Evolutionary conservation across 2,113 vertebrate genomes (phyloP).

Genomic region (Corythornis madagascariensis): DNA sequence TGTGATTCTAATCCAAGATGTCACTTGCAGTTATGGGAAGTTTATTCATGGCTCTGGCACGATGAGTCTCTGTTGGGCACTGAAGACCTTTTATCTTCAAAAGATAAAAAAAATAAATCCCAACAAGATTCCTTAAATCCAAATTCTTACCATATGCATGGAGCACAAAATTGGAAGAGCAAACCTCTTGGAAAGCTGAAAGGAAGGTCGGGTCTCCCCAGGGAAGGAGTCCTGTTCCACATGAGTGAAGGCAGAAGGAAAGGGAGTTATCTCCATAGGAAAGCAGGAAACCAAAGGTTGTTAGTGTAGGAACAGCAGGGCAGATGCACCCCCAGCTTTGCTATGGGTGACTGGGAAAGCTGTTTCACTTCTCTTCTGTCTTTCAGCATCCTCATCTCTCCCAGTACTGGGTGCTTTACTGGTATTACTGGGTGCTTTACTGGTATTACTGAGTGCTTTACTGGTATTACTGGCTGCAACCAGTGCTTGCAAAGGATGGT

Average conservation of each 20-base stretch:
- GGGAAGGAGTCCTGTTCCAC: neutral
- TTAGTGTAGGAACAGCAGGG: neutral
- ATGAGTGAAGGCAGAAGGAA: neutral
- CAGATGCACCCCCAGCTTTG: neutral
- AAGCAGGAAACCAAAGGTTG: neutral
- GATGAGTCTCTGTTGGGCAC: neutral
- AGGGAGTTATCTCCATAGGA: neutral
- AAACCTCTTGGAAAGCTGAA: constrained; percentile 1
- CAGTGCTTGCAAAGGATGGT: fast-evolving
- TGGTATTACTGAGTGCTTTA: neutral
- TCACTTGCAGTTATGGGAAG: neutral
- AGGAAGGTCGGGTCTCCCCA: neutral
- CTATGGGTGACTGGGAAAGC: neutral
- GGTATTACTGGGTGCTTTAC: neutral
- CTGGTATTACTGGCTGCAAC: neutral
- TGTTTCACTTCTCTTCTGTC: neutral
- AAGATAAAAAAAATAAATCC: neutral
- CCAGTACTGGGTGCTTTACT: neutral
- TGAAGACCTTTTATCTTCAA: neutral
- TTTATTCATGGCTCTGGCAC: neutral
- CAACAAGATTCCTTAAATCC: neutral
- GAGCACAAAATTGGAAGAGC: constrained; percentile 17
- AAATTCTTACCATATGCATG: neutral
- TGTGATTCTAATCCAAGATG: neutral
- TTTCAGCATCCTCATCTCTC: neutral